Percentiles rank a stretch among this genome's conserved stretches.
Evolutionary conservation across 1,140 invertebrate species (phyloP).

Genomic region (Chionoecetes opilio): DNA sequence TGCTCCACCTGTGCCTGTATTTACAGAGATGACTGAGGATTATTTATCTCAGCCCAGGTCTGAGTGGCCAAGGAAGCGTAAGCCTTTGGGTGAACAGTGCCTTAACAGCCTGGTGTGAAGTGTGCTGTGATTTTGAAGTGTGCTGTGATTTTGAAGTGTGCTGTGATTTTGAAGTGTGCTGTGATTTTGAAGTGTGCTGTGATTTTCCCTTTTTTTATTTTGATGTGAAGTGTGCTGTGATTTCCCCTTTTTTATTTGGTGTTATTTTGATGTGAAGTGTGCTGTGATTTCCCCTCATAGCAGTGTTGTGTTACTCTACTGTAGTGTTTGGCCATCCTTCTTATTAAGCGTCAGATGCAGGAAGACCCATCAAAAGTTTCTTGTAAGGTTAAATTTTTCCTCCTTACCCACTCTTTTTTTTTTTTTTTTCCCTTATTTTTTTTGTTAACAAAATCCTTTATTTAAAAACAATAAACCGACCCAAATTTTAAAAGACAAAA

Average conservation of each 20-base stretch:
- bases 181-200: not conserved
- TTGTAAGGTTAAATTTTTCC: no score
- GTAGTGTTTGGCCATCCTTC: no score
- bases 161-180: not conserved
- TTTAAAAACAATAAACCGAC: no score
- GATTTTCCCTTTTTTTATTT: not conserved
- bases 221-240: not conserved
- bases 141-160: not conserved
- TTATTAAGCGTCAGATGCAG: no score
- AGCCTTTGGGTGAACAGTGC: slow-evolving; percentile 32
- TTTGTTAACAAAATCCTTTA: no score
- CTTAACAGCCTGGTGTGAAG: not conserved
- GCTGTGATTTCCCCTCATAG: no score
- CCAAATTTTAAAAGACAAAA: no score
- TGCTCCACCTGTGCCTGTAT: not conserved
- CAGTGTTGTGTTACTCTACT: no score
- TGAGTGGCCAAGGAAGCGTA: slow-evolving; percentile 80
- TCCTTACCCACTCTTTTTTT: no score
- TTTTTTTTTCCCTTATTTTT: no score
- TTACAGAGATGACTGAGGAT: slow-evolving; percentile 80
- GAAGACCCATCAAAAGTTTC: no score
- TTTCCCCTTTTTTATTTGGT: no score
- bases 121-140: not conserved
- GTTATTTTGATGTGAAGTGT: not conserved
- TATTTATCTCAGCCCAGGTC: slow-evolving; percentile 79